These are phyloP conservation scores for Leuciscus waleckii DNA, from an alignment of 2,797 vertebrate species.

Conservation along the genomic window DNA sequence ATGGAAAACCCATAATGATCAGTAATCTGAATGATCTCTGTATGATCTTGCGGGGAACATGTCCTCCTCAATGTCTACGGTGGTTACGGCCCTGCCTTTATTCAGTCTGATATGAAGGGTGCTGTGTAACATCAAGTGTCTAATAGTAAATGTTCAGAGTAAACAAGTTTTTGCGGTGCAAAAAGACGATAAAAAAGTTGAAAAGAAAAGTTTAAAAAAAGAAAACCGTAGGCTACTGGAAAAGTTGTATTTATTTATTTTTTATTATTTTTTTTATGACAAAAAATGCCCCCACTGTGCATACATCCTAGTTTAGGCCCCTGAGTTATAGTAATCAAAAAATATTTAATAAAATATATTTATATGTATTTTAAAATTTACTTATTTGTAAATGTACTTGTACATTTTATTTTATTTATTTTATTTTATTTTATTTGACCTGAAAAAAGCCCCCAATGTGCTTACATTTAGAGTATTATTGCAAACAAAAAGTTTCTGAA, in stretches of 20 bases:
- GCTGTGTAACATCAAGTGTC: conserved; percentile 49
- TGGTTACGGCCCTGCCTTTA: background rate
- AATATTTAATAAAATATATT: background rate
- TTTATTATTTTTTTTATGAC: too few relatives aligned
- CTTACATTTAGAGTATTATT: background rate
- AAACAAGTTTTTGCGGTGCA: conserved; percentile 65
- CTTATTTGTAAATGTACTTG: too few relatives aligned
- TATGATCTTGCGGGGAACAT: conserved; percentile 22
- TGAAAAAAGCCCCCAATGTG: conserved; percentile 42
- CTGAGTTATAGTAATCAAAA: background rate
- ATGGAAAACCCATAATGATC: conserved; percentile 3
- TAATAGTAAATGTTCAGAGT: conserved; percentile 62
- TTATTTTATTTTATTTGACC: conserved; percentile 51
- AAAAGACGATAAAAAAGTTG: conserved; percentile 37
- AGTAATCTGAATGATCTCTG: conserved; percentile 30
- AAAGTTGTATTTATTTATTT: too few relatives aligned
- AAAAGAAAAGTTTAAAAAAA: background rate
- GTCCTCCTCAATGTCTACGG: background rate
- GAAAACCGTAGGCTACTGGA: too few relatives aligned
- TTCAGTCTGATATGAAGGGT: conserved; percentile 37
- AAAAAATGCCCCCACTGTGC: too few relatives aligned
- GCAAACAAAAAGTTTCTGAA: conserved; percentile 6
- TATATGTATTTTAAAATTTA: background rate
- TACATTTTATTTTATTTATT: too few relatives aligned
- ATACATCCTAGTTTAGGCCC: background rate